A percentile compares a stretch with the other conserved stretches of the same genome.
phyloP scores from a whole-genome alignment of 2,888 invertebrate genomes.

The Eulithis testata region DNA sequence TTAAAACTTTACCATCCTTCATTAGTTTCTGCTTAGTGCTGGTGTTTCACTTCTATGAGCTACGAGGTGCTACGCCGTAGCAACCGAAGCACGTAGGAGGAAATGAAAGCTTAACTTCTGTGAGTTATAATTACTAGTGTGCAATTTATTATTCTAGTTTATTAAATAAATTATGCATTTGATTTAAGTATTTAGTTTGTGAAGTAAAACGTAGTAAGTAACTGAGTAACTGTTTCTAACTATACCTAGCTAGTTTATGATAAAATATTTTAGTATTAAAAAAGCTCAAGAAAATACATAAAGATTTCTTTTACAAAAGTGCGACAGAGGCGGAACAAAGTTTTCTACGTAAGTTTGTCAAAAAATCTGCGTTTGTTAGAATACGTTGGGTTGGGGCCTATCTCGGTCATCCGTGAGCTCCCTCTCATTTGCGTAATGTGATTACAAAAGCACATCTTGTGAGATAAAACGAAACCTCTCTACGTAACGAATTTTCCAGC shows the following conservation, averaged over 20 bases:
- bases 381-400: constrained; percentile 77
- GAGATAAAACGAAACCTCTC: constrained; percentile 79
- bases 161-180: constrained; percentile 14
- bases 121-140: constrained; percentile 69
- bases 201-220: not conserved
- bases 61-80: constrained; percentile 64
- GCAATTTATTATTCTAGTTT: constrained; percentile 56
- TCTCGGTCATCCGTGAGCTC: constrained; percentile 76
- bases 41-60: constrained; percentile 3
- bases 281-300: no score
- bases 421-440: constrained; percentile 83
- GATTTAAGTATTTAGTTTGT: not conserved
- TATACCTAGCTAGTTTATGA: no score
- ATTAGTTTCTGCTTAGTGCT: no score
- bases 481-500: constrained; percentile 78
- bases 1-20: no score
- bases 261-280: no score
- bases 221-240: no score
- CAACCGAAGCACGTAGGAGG: constrained; percentile 75
- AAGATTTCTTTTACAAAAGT: not conserved
- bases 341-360: not conserved
- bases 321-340: not conserved
- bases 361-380: constrained; percentile 9
- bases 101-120: constrained; percentile 71
- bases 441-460: constrained; percentile 83